Evolutionary conservation across 1,140 invertebrate species (phyloP), one percentile per base, ranked within the genome.

Genomic region (Tetragnatha versicolor): DNA sequence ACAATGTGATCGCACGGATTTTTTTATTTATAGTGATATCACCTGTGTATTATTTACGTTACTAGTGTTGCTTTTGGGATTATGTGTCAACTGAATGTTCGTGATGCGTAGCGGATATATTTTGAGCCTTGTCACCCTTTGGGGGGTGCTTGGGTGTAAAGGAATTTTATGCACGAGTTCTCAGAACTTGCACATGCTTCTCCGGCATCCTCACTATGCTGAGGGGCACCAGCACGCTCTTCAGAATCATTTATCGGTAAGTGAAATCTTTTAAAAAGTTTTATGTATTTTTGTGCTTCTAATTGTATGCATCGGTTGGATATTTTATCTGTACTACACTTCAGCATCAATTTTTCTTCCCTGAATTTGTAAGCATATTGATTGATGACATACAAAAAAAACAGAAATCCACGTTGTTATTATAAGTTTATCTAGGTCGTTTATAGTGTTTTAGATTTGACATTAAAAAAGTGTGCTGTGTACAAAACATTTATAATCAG

Each of bases 151-250:
- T 7, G 17, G 10, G 2, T 35, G 17, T 22, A 45, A 20, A 35
- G 35, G 17, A 42, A 37, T 61, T 10, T 37, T 14, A 7, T 75
- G 70, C 73, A 76, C 73, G 6, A 76, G 73, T 65, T 45, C 60
- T 7, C 73, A 76, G 7, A 76, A 76, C 22, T 76, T 76, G 20
- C 73, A 76, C n/a, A 65, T 37, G 37, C 60, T 76, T 47, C 42
- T 76, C 20, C 63, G 60, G 60, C 73, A 76, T 31, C 73, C 73
- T 0, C 73, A 76, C 29, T 76, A 76, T 51, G 73, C 73, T 2
- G 73, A 76, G 0, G 60, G 47, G 31, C 73, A 76, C 31, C 73
- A 76, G 20, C 73, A 76, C 39, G 31, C 69, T 0, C 12, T 58
- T 7, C 37, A 58, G 1, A 4, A 20, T 58, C 58, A 76, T 61